These are phyloP conservation scores for Drosophila kohkoa DNA, from an alignment of 1,140 invertebrate genomes.

Conservation along the genomic window DNA sequence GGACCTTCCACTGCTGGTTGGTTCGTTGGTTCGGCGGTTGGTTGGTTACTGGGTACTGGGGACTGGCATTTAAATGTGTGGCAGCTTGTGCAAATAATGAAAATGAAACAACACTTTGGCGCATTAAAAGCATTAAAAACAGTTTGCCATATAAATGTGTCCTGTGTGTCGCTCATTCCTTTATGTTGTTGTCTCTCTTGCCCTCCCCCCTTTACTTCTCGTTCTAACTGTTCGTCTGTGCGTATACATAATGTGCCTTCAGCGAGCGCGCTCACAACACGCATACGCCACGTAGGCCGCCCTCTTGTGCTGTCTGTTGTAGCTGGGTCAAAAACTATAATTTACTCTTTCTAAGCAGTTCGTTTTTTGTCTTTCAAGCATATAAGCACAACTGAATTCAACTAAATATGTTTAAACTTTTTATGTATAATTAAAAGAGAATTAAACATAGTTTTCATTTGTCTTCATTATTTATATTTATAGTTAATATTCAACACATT, in stretches of 20 bases:
- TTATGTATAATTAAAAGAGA: too few species aligned
- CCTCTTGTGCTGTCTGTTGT: not conserved
- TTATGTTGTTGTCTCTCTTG: not conserved
- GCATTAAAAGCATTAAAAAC: slow-evolving; percentile 84
- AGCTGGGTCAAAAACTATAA: slow-evolving; percentile 29
- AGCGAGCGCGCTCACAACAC: slow-evolving; percentile 33
- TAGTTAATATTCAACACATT: too few species aligned
- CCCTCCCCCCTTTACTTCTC: not conserved
- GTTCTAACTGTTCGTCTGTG: slow-evolving; percentile 29
- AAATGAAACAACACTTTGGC: slow-evolving; percentile 83
- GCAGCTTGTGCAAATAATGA: slow-evolving; percentile 83
- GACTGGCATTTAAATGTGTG: slow-evolving; percentile 78
- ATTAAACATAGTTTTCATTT: too few species aligned
- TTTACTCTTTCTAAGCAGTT: slow-evolving; percentile 26
- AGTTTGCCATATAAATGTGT: slow-evolving; percentile 80
- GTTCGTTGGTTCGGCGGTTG: too few species aligned
- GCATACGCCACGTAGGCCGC: slow-evolving; percentile 66
- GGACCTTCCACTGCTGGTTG: slow-evolving; percentile 6
- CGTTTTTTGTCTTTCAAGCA: not conserved
- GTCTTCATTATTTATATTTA: too few species aligned
- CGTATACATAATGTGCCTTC: slow-evolving; percentile 72
- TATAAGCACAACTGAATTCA: too few species aligned
- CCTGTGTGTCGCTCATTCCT: slow-evolving; percentile 6
- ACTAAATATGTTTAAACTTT: too few species aligned
- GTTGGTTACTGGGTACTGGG: slow-evolving; percentile 12